Base-by-base conservation (phyloP, 1,140 invertebrate species). In the Drosophila ercepeae region DNA sequence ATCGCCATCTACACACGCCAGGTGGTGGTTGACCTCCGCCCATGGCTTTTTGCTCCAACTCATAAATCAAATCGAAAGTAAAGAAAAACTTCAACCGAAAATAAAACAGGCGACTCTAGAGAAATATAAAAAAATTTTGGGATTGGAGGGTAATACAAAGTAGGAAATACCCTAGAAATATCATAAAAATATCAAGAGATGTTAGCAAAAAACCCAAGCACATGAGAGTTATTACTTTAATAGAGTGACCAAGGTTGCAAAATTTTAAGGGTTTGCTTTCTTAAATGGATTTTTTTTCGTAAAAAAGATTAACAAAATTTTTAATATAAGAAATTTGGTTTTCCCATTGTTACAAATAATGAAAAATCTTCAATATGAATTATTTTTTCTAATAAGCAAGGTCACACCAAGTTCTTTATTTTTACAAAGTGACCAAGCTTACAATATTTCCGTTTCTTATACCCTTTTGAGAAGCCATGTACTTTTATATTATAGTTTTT, bases 1-100 rank as follows among this genome's bases (percentile, higher is more conserved):
- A 84, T 84, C 79, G 57, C 50, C 29, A 74, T 70, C 58, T 68
- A 60, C 72, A 75, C 72, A 69, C 61, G 25, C 69, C 54, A 71
- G 67, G 39, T 59, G 54, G 65, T 7, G 32, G 14, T 7, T 16
- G 36, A 39, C 42, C 21, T 60, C 5, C 32, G 9, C n/a, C 52
- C 45, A 34, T 45, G 74, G 41, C 60, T 42, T 61, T 42, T 42
- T 34, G 34, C 39, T 18, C 50, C 44, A n/a, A n/a, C 29, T 23
- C 61, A 51, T 59, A 71, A 72, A 70, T 74, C 72, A 70, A 52
- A 57, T 45, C 68, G 42, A 50, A 65, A 34, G 60, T 21, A 25
- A 65, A 13, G 14, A 32, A 51, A 64, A 67, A 64, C 58, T 27
- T 32, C 19, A 65, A 14, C 60, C 19, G 55, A 13, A 61, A 52